Base-by-base conservation (phyloP, 2,113 vertebrate species). In the Entomyzon cyanotis region DNA sequence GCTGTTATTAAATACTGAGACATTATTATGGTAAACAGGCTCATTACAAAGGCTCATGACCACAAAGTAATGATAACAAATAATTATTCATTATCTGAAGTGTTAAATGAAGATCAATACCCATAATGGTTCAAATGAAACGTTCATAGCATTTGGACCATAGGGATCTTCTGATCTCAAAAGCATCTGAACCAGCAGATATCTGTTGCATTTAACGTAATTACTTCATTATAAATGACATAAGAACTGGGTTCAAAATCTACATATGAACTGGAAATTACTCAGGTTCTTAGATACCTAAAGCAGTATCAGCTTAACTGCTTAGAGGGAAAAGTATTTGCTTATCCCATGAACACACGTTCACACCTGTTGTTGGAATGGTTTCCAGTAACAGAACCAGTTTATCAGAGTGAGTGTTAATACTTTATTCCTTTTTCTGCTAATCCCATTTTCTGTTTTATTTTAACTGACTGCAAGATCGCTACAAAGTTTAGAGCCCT, bases 341-440 rank as follows among this genome's bases (percentile, higher is more conserved):
- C 92, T 90, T 71, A 71, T 62, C 60, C 41, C 63, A 59, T 19
- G 90, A 86, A 84, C 69, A 94, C n/a, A 77, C 68, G 71, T 90
- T 95, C 90, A 95, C 89, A 96, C 92, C 92, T 96, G 90, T 86
- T 91, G 74, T 21, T 81, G 30, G 33, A 96, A 92, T 46, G 44
- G 53, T 94, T 94, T 96, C 85, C 94, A 93, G 86, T 68, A 92
- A 96, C 6, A 6, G 70, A 92, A 96, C 64, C 69, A 75, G 56
- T 95, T 97, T 96, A 95, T 84, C 93, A 84, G 52, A 92, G 27
- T 49, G 92, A 58, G 88, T 87, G 94, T 92, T 94, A 96, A 95
- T 90, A 84, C 80, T 78, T 92, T 46, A 84, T 89, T 96, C 65
- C 58, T 89, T 94, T 90, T 91, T 60, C 92, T 92, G 92, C 62